Conservation (phyloP, 2,797 vertebrate genomes). For the Gallinago nigripennis region DNA sequence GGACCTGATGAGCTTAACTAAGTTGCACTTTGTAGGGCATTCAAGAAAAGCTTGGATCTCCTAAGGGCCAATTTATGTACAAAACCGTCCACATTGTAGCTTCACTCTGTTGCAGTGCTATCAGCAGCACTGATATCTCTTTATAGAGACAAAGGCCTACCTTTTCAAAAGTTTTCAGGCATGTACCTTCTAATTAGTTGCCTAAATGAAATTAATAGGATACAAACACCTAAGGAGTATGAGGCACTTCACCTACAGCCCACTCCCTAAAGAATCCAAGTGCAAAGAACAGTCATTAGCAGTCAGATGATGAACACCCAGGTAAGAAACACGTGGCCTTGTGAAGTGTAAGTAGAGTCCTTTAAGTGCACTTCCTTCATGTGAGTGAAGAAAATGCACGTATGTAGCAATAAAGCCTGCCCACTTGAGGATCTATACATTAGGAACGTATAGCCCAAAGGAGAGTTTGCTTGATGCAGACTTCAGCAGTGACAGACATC, state of each 20-base stretch:
- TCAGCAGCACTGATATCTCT: neutral
- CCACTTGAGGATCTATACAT: neutral
- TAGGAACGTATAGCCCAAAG: neutral
- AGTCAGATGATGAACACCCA: neutral
- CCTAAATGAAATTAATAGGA: neutral
- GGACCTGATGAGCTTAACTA: neutral
- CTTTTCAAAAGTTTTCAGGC: conserved; percentile 16
- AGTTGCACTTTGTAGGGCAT: neutral
- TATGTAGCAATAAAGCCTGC: neutral
- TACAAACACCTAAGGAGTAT: neutral
- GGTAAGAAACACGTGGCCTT: neutral
- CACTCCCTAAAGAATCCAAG: neutral
- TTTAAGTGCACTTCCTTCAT: neutral
- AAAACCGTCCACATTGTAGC: neutral
- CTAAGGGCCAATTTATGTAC: neutral
- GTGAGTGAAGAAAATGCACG: neutral
- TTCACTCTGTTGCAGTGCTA: neutral
- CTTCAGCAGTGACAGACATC: neutral
- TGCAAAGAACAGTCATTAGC: neutral
- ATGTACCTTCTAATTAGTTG: neutral
- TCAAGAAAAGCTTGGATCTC: neutral
- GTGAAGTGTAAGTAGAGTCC: neutral
- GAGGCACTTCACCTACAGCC: neutral
- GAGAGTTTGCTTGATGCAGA: neutral
- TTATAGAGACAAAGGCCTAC: neutral